phyloP scores from a whole-genome alignment of 2,797 vertebrate species.

The Ptychadena robeensis region DNA sequence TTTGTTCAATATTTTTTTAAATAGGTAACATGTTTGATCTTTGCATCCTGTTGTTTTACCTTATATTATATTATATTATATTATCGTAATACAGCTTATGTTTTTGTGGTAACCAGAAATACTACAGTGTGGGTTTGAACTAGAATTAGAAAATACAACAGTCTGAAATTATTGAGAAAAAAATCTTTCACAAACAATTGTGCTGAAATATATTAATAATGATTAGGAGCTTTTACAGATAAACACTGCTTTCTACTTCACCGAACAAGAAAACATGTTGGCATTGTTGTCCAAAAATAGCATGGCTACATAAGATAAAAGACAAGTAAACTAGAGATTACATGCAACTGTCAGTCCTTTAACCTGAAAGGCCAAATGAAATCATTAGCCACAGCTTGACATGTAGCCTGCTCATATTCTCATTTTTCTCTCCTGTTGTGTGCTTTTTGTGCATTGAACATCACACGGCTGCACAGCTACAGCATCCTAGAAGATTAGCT shows the following conservation, averaged over 20 bases:
- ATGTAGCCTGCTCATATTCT: conserved; percentile 28
- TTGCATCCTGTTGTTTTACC: neutral
- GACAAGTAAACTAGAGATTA: conserved; percentile 21
- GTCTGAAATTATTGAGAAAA: neutral
- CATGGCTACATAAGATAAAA: conserved; percentile 19
- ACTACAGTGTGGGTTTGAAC: neutral
- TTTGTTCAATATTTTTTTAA: neutral
- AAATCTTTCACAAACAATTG: neutral
- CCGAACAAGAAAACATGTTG: conserved; percentile 14
- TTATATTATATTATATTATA: too few relatives aligned
- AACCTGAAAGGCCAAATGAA: conserved; percentile 45
- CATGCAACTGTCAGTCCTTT: conserved; percentile 31
- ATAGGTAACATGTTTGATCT: neutral
- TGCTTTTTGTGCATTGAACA: conserved; percentile 2
- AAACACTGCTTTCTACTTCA: conserved; percentile 8
- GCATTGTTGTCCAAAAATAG: conserved; percentile 7
- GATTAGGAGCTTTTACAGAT: conserved; percentile 13
- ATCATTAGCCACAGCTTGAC: conserved; percentile 51
- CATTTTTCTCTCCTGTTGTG: conserved; percentile 4
- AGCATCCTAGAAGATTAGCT: conserved; percentile 12
- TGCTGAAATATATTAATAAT: neutral
- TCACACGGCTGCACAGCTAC: conserved; percentile 16
- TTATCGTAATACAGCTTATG: neutral
- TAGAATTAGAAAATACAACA: neutral
- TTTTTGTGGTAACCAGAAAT: conserved; percentile 15